phyloP scores from a whole-genome alignment of 2,113 vertebrate species.

The Rissa tridactyla region DNA sequence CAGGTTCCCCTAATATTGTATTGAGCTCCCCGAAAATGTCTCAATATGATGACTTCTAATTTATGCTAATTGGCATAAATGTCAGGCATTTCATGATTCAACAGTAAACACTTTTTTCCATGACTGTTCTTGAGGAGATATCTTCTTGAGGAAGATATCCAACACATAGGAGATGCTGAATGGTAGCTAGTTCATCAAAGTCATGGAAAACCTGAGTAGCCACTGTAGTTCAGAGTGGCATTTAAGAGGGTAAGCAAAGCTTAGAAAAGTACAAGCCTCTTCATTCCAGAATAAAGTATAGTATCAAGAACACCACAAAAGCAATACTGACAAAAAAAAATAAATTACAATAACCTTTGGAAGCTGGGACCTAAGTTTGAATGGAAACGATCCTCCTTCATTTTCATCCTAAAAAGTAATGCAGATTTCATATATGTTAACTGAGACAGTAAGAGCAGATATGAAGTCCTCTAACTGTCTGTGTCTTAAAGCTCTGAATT shows the following conservation, averaged over 20 bases:
- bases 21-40: background rate
- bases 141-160: background rate
- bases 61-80: background rate
- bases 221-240: background rate
- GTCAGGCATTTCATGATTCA: background rate
- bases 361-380: background rate
- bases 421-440: background rate
- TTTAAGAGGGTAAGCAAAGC: background rate
- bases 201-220: background rate
- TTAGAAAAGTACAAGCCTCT: background rate
- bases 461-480: background rate
- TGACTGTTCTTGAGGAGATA: background rate
- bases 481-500: background rate
- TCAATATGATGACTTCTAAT: background rate
- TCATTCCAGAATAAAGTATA: background rate
- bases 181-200: background rate
- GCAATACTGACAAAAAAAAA: background rate
- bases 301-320: background rate
- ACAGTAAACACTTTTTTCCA: background rate
- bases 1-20: background rate
- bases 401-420: background rate
- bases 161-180: background rate
- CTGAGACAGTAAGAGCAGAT: background rate
- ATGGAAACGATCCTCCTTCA: background rate
- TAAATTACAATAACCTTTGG: background rate